Base-by-base conservation (phyloP, 1,140 invertebrate genomes). In the Leptoteleia sp. region DNA sequence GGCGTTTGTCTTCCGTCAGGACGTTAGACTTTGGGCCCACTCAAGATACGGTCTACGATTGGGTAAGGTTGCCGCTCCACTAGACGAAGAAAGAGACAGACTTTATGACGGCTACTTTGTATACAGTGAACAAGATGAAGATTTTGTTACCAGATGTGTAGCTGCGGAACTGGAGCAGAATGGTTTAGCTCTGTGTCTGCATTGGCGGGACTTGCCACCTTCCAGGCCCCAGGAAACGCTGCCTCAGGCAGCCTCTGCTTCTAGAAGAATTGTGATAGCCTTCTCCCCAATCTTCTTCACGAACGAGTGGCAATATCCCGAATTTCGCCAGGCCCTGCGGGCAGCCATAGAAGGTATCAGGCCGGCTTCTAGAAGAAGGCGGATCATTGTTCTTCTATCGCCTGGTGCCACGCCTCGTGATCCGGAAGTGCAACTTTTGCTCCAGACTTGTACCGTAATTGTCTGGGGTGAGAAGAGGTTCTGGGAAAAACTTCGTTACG, bases 401-500 rank as follows among this genome's bases (percentile, higher is more conserved):
- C 93, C 91, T 75, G 91, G 92, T 11, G 90, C 93, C 8, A 92
- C 94, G 35, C 91, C 93, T 54, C 90, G 95, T 38, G 96, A 97
- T 84, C 93, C 95, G 8, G 95, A 97, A 82, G 88, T 97, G 33
- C 93, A 95, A 83, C 91, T 95, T 33, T 92, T 96, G 52, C 91
- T 97, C 8, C 94, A 96, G 83, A 95, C 94, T 61, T 95, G 94
- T 90, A 94, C 94, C 31, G 94, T 95, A 70, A 94, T 97, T 17
- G 91, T 94, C 82, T 96, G 95, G 94, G 94, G 94, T 50, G 95
- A 96, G 81, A 94, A 93, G 80, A 92, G 94, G 81, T 97, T 97
- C 90, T 96, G 95, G 95, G 94, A 96, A 82, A 97, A 97, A 88
- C 90, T 97, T 76, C 92, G 94, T 82, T 97, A 95, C 91, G 93